Percentiles rank a stretch among this genome's conserved stretches.
These are phyloP conservation scores for Discoglossus pictus DNA, from an alignment of 2,797 vertebrate species.

Conservation along the genomic window DNA sequence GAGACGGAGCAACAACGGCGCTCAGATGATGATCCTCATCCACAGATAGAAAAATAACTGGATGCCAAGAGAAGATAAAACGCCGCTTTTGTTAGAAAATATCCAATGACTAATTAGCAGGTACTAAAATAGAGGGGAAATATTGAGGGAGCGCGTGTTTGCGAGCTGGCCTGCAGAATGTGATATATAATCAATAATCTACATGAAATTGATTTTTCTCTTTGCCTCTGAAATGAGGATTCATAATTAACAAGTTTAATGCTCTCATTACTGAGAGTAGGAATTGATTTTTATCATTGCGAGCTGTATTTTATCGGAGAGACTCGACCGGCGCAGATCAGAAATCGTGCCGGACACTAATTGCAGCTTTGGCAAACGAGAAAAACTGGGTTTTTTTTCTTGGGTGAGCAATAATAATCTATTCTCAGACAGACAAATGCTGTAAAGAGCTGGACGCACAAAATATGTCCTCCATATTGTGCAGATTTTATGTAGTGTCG, in stretches of 20 bases:
- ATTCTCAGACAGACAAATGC: conserved; percentile 34
- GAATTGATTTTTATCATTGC: conserved; percentile 43
- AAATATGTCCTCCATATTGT: not conserved
- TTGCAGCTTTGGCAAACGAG: conserved; percentile 35
- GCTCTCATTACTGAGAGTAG: conserved; percentile 35
- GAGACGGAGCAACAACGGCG: not conserved
- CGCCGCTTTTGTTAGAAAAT: too few species aligned
- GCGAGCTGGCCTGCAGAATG: not conserved
- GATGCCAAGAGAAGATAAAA: too few species aligned
- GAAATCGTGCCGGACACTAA: conserved; percentile 38
- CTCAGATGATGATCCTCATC: too few species aligned
- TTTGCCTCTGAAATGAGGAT: conserved; percentile 11
- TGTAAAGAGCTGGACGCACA: conserved; percentile 20
- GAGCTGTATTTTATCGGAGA: conserved; percentile 24
- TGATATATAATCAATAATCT: conserved; percentile 19
- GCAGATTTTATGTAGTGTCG: too few species aligned
- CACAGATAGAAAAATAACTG: too few species aligned
- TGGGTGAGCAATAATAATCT: conserved; percentile 7
- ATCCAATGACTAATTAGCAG: conserved; percentile 28
- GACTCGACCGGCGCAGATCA: conserved; percentile 19
- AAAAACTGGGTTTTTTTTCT: not conserved
- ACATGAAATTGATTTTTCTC: conserved; percentile 33
- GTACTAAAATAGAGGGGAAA: not conserved
- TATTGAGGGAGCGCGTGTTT: not conserved
- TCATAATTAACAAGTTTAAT: conserved; percentile 27